Percentiles rank a stretch among this genome's conserved stretches.
These are phyloP conservation scores for Nymphalis urticae DNA, from an alignment of 2,888 invertebrate species.

Conservation along the genomic window DNA sequence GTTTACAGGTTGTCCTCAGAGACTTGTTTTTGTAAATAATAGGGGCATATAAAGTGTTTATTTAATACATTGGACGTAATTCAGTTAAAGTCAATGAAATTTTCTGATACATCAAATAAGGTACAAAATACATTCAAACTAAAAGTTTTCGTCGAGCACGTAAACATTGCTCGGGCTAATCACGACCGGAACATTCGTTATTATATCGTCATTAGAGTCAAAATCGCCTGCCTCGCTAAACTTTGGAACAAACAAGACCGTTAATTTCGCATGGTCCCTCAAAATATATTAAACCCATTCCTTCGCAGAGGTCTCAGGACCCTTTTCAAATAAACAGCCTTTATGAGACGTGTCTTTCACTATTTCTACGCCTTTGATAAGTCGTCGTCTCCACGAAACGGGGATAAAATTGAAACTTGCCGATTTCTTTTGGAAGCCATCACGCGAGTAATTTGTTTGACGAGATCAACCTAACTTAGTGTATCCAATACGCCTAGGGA, in stretches of 20 bases:
- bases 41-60: no score
- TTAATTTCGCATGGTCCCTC: slow-evolving; percentile 41
- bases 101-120: background rate
- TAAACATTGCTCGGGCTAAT: slow-evolving; percentile 3
- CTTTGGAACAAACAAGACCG: slow-evolving; percentile 34
- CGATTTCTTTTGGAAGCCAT: slow-evolving; percentile 20
- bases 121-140: background rate
- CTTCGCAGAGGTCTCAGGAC: slow-evolving; percentile 44
- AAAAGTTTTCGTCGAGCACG: background rate
- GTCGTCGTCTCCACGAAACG: slow-evolving; percentile 20
- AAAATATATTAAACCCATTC: slow-evolving; percentile 53
- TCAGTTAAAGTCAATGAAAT: no score
- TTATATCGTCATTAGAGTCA: slow-evolving; percentile 1
- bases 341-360: slow-evolving; percentile 47
- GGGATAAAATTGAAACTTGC: slow-evolving; percentile 32
- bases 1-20: no score
- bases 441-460: slow-evolving; percentile 29
- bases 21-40: no score
- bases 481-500: slow-evolving; percentile 4
- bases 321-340: slow-evolving; percentile 52
- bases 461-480: slow-evolving; percentile 14
- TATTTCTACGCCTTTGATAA: slow-evolving; percentile 44
- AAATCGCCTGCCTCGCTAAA: slow-evolving; percentile 15
- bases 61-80: no score
- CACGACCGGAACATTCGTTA: background rate